These are phyloP conservation scores for Chironomus striatipennis DNA, from an alignment of 1,140 invertebrate genomes.

Conservation along the genomic window DNA sequence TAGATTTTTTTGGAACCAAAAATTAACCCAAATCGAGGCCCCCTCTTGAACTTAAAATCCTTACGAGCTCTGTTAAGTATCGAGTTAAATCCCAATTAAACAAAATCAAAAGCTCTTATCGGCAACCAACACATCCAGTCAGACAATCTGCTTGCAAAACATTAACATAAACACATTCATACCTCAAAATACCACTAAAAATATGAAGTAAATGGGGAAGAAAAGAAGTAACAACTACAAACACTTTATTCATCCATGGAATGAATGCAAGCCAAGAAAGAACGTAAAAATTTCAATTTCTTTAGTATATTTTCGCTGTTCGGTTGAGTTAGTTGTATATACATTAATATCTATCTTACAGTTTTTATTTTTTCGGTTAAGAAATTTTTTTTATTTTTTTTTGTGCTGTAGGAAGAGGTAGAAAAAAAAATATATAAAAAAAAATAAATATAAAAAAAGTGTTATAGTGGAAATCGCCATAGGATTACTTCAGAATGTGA, in stretches of 20 bases:
- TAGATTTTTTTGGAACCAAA: too few relatives aligned
- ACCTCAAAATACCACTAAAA: background rate
- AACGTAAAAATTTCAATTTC: slow-evolving; percentile 14
- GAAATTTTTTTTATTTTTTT: background rate
- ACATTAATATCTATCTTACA: background rate
- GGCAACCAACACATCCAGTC: background rate
- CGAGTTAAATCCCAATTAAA: too few relatives aligned
- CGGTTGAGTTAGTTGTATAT: background rate
- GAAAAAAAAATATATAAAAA: background rate
- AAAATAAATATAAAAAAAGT: slow-evolving; percentile 4
- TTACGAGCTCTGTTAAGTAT: too few relatives aligned
- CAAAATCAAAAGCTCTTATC: background rate
- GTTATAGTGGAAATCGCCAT: slow-evolving; percentile 2
- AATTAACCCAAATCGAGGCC: too few relatives aligned
- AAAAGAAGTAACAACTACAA: slow-evolving; percentile 9
- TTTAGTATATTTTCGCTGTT: slow-evolving; percentile 16
- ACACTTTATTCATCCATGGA: background rate
- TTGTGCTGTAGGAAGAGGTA: background rate
- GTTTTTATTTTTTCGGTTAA: background rate
- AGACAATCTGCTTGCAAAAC: background rate
- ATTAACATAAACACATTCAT: background rate
- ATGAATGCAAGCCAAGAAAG: slow-evolving; percentile 7
- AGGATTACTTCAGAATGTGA: slow-evolving; percentile 13
- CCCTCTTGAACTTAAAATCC: too few relatives aligned
- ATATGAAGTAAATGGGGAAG: background rate